Conservation (phyloP, 2,113 vertebrate species). For the Chaetorhynchus papuensis region DNA sequence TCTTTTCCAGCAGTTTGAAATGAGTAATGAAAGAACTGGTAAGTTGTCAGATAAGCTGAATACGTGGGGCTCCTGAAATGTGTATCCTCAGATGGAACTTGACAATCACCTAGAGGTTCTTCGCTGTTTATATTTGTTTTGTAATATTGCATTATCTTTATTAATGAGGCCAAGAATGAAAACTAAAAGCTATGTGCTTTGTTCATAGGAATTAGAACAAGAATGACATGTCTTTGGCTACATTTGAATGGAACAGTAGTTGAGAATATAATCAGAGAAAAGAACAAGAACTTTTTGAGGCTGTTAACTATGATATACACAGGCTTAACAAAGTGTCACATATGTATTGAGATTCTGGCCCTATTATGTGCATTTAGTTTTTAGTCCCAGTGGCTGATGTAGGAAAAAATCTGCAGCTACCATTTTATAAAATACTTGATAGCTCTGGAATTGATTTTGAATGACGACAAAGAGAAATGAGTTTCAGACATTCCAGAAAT, state of each 20-base stretch:
- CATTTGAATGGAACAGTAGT: not conserved
- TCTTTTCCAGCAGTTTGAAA: not conserved
- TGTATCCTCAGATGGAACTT: not conserved
- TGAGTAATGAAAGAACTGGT: not conserved
- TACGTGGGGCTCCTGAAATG: not conserved
- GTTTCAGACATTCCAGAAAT: not conserved
- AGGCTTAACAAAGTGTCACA: not conserved
- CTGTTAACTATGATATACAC: not conserved
- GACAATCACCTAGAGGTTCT: not conserved
- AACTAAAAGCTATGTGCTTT: not conserved
- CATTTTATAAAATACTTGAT: slow-evolving; percentile 9
- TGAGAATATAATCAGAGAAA: not conserved
- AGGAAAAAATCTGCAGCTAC: not conserved
- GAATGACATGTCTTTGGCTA: not conserved
- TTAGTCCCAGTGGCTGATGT: not conserved
- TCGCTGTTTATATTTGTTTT: not conserved
- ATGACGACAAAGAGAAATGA: not conserved
- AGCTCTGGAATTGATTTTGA: slow-evolving; percentile 18
- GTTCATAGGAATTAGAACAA: slow-evolving; percentile 4
- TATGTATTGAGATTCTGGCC: not conserved
- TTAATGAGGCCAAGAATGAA: not conserved
- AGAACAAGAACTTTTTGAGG: slow-evolving; percentile 10
- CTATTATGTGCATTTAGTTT: not conserved
- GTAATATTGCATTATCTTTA: not conserved
- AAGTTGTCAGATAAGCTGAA: not conserved